phyloP scores from a whole-genome alignment of 2,113 vertebrate species.

The Phaethon lepturus region DNA sequence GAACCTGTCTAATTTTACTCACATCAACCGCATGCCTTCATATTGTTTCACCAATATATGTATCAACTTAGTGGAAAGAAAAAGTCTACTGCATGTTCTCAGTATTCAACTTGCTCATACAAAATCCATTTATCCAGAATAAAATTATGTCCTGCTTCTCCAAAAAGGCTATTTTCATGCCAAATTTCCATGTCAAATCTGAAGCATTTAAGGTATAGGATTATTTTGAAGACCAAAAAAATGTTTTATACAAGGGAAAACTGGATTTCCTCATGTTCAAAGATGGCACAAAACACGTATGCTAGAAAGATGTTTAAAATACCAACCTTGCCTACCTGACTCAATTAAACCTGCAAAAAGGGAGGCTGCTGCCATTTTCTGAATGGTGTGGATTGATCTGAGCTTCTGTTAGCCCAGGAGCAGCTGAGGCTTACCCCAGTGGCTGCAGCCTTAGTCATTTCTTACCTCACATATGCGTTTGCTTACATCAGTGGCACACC shows the following conservation, averaged over 20 bases:
- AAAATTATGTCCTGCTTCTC: background rate
- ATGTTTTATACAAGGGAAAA: background rate
- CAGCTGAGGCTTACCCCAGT: background rate
- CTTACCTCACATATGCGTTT: background rate
- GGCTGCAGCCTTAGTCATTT: background rate
- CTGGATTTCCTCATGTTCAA: background rate
- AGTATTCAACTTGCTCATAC: background rate
- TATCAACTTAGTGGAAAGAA: background rate
- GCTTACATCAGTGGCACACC: background rate
- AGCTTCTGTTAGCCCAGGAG: background rate
- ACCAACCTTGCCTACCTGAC: background rate
- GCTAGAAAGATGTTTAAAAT: background rate
- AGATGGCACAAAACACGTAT: background rate
- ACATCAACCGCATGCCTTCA: background rate
- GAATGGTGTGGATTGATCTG: background rate
- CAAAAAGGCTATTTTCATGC: conserved; percentile 14
- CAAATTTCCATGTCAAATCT: conserved; percentile 18
- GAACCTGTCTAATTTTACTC: background rate
- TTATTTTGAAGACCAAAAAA: background rate
- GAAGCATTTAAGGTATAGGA: background rate
- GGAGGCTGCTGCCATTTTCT: background rate
- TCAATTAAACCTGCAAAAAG: background rate
- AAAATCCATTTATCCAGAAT: conserved; percentile 27
- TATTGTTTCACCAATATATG: background rate
- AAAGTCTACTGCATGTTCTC: background rate